Conservation (phyloP, 2,888 invertebrate species). For the Drosophila pseudotakahashii region DNA sequence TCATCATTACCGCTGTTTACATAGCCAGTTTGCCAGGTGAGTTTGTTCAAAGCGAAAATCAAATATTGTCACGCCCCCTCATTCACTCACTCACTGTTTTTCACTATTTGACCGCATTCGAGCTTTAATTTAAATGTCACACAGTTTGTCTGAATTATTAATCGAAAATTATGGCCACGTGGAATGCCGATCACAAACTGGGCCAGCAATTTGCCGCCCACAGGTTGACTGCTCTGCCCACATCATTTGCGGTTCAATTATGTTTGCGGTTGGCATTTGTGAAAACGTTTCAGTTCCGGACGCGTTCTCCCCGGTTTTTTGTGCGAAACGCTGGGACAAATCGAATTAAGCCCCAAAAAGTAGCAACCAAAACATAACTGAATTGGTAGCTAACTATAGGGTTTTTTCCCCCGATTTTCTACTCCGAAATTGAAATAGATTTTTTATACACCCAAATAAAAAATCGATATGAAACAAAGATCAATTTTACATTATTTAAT, state of each 20-base stretch:
- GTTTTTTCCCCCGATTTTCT: not conserved
- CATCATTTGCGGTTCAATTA: conserved; percentile 47
- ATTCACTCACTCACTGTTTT: not conserved
- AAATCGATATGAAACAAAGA: too few relatives aligned
- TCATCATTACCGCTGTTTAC: conserved; percentile 51
- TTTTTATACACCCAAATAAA: too few relatives aligned
- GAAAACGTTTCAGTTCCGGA: conserved; percentile 35
- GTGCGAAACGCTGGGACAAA: conserved; percentile 39
- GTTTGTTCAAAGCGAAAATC: conserved; percentile 22
- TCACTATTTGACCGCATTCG: not conserved
- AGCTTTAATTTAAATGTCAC: conserved; percentile 8
- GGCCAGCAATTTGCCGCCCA: conserved; percentile 8
- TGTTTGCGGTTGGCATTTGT: conserved; percentile 44
- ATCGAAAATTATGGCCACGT: conserved; percentile 5
- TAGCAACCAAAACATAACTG: not conserved
- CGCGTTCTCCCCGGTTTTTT: conserved; percentile 19
- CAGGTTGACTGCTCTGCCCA: conserved; percentile 14
- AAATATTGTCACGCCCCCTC: not conserved
- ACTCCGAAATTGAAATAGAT: too few relatives aligned
- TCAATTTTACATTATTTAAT: too few relatives aligned
- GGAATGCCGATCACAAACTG: not conserved
- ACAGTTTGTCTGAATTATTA: conserved; percentile 15
- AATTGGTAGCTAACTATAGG: not conserved
- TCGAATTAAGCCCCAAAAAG: conserved; percentile 44
- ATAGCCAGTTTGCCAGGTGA: conserved; percentile 66